Evolutionary conservation across 2,797 vertebrate genomes (phyloP).

Genomic region (Potorous gilbertii): DNA sequence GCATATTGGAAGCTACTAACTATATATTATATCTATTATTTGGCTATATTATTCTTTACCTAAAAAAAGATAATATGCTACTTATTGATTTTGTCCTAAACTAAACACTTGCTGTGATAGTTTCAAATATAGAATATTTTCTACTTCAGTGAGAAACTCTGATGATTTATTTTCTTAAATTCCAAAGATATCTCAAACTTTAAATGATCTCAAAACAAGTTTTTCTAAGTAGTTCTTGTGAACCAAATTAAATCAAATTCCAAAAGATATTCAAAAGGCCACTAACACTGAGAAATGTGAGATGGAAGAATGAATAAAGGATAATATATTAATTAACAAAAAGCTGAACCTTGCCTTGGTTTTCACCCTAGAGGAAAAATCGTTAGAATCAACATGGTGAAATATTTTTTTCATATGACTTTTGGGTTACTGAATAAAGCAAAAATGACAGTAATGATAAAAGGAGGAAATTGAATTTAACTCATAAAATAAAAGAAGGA

Average conservation of each 20-base stretch:
- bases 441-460: constrained; percentile 50
- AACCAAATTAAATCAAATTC: constrained; percentile 55
- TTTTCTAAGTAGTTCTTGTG: constrained; percentile 46
- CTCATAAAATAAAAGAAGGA: constrained; percentile 52
- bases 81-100: constrained; percentile 1
- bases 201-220: constrained; percentile 38
- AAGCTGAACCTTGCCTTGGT: constrained; percentile 55
- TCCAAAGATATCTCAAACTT: constrained; percentile 27
- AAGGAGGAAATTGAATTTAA: constrained; percentile 41
- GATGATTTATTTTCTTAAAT: constrained; percentile 42
- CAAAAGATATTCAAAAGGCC: constrained; percentile 51
- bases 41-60: not conserved
- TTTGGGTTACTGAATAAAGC: constrained; percentile 36
- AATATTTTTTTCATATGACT: constrained; percentile 47
- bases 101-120: not conserved
- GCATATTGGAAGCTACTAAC: not conserved
- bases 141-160: constrained; percentile 39
- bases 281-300: constrained; percentile 53
- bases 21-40: not conserved
- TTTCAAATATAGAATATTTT: constrained; percentile 41
- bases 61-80: constrained; percentile 7
- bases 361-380: constrained; percentile 61
- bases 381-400: constrained; percentile 64
- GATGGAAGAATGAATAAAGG: constrained; percentile 41
- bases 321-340: constrained; percentile 63